These are phyloP conservation scores for Carassius gibelio DNA, from an alignment of 2,113 vertebrate species.

Conservation along the genomic window DNA sequence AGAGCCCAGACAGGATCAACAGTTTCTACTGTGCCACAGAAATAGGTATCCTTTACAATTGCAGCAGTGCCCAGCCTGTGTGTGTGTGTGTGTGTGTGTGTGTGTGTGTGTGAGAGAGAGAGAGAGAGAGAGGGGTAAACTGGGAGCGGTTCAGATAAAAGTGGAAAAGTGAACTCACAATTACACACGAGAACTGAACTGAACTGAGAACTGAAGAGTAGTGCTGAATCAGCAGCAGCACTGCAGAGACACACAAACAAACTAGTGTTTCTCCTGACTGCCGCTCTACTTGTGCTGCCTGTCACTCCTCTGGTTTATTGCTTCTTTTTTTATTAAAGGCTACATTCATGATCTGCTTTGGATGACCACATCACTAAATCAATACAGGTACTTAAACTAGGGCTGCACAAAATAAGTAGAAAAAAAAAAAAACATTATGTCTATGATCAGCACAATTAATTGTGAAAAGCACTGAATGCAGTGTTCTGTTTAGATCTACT, in stretches of 20 bases:
- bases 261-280: not conserved
- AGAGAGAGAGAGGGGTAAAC: not conserved
- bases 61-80: not conserved
- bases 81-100: not conserved
- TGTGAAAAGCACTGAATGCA: no score
- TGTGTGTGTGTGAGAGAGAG: not conserved
- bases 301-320: not conserved
- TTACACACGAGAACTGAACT: not conserved
- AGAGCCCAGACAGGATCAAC: slow-evolving; percentile 21
- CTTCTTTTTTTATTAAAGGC: not conserved
- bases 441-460: no score
- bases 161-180: slow-evolving; percentile 20
- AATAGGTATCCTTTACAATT: slow-evolving; percentile 23
- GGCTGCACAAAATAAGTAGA: no score
- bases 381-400: no score
- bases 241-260: slow-evolving; percentile 1
- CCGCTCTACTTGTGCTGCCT: not conserved
- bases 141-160: not conserved
- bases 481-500: no score
- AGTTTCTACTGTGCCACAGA: slow-evolving; percentile 21
- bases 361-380: no score
- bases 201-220: not conserved
- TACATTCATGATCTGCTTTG: no score
- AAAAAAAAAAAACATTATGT: no score
- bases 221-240: slow-evolving; percentile 12